A percentile compares a stretch with the other conserved stretches of the same genome.
Evolutionary conservation across 2,113 vertebrate species (phyloP).

Genomic region (Capreolus pygargus): DNA sequence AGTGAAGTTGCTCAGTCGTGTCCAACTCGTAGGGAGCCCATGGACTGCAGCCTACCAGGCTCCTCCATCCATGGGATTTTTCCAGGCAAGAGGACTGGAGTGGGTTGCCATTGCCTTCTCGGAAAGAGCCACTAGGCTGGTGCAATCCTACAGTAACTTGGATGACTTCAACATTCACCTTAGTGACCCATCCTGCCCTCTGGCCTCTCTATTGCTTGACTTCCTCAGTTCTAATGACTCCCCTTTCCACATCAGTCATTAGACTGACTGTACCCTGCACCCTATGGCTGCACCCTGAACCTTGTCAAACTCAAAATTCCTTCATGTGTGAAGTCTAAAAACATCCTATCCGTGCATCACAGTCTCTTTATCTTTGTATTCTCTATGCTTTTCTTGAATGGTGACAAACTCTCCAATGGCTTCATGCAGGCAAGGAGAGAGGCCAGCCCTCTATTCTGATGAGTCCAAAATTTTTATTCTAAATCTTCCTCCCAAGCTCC

Average conservation of each 20-base stretch:
- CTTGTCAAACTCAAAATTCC: not conserved
- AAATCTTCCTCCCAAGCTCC: not conserved
- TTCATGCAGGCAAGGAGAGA: not conserved
- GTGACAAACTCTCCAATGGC: not conserved
- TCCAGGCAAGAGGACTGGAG: too few species aligned
- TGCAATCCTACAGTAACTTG: not conserved
- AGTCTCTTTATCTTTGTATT: not conserved
- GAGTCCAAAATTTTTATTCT: not conserved
- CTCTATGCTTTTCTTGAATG: not conserved
- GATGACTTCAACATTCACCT: not conserved
- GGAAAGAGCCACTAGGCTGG: not conserved
- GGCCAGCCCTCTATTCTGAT: not conserved
- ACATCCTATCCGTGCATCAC: not conserved
- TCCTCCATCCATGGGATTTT: too few species aligned
- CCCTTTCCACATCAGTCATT: not conserved
- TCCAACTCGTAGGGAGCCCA: too few species aligned
- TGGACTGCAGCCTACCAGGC: too few species aligned
- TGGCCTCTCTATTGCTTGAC: not conserved
- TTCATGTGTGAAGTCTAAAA: conserved; percentile 13
- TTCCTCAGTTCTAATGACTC: not conserved
- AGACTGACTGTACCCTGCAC: not conserved
- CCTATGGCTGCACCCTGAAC: not conserved
- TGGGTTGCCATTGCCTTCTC: too few species aligned
- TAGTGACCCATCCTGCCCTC: not conserved
- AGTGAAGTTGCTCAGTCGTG: too few species aligned